These are phyloP conservation scores for Peromyscus nudipes DNA, from an alignment of 2,797 vertebrate genomes.

Conservation along the genomic window DNA sequence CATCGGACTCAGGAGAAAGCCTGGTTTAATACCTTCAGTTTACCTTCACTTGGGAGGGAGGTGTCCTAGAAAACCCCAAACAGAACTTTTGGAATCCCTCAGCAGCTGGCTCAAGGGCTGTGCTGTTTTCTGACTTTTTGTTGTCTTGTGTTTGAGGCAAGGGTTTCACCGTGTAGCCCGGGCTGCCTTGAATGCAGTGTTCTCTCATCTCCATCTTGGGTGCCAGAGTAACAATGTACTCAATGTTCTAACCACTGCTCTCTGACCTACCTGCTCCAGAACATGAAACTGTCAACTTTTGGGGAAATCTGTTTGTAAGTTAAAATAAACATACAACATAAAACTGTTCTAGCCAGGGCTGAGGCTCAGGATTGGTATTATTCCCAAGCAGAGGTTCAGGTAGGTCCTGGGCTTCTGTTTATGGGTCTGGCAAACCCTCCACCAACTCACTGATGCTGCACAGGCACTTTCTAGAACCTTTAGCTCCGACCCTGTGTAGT, in stretches of 20 bases:
- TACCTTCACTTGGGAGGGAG: neutral
- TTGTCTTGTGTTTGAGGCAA: neutral
- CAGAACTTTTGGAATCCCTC: neutral
- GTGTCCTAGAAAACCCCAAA: neutral
- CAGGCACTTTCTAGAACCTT: neutral
- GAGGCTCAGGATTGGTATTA: neutral
- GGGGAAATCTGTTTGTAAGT: neutral
- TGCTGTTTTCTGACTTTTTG: neutral
- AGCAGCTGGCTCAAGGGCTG: neutral
- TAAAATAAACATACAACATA: slow-evolving; percentile 3
- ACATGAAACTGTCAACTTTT: neutral
- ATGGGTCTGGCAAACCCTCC: neutral
- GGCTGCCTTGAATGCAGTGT: neutral
- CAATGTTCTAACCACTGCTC: neutral
- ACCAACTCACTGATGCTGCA: neutral
- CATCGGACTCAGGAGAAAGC: neutral
- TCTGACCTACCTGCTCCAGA: neutral
- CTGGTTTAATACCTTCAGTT: neutral
- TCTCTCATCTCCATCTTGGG: neutral
- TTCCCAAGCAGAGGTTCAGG: neutral
- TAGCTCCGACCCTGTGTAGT: neutral
- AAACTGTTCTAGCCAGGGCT: neutral
- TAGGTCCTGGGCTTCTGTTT: neutral
- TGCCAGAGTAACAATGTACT: neutral
- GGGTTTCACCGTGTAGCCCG: neutral